Evolutionary conservation across 2,113 vertebrate species (phyloP).

Genomic region (Tachysurus vachellii): DNA sequence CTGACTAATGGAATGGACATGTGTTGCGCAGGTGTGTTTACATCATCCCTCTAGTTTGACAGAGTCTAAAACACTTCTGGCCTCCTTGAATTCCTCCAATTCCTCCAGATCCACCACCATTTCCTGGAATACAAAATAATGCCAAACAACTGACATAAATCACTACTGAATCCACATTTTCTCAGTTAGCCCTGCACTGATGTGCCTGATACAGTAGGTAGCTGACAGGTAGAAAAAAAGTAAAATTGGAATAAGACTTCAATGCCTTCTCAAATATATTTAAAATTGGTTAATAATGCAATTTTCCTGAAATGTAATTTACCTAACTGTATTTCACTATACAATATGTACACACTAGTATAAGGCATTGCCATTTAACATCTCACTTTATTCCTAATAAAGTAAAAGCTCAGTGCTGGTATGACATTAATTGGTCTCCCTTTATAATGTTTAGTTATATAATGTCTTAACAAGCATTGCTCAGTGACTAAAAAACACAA

Average conservation of each 20-base stretch:
- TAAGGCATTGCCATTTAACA: neutral
- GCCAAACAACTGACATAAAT: neutral
- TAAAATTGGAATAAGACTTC: neutral
- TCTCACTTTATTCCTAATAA: neutral
- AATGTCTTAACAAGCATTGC: neutral
- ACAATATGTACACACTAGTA: neutral
- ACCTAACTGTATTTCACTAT: neutral
- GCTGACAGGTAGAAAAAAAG: neutral
- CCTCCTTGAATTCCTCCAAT: constrained; percentile 89
- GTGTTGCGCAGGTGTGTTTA: constrained; percentile 32
- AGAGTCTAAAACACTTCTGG: constrained; percentile 82
- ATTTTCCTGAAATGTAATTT: neutral
- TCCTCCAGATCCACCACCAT: constrained; percentile 87
- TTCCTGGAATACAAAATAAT: constrained; percentile 77
- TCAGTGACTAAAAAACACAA: neutral
- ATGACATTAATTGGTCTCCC: neutral
- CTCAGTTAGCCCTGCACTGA: neutral
- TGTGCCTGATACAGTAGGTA: too few species aligned
- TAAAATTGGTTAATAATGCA: neutral
- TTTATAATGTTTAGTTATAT: neutral
- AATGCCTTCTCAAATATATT: neutral
- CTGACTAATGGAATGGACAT: constrained; percentile 78
- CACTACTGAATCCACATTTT: neutral
- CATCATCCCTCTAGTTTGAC: constrained; percentile 88
- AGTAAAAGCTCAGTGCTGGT: neutral